A percentile compares a stretch with the other conserved stretches of the same genome.
Conservation (phyloP, 2,888 invertebrate genomes). For the Allolobophora icterica region DNA sequence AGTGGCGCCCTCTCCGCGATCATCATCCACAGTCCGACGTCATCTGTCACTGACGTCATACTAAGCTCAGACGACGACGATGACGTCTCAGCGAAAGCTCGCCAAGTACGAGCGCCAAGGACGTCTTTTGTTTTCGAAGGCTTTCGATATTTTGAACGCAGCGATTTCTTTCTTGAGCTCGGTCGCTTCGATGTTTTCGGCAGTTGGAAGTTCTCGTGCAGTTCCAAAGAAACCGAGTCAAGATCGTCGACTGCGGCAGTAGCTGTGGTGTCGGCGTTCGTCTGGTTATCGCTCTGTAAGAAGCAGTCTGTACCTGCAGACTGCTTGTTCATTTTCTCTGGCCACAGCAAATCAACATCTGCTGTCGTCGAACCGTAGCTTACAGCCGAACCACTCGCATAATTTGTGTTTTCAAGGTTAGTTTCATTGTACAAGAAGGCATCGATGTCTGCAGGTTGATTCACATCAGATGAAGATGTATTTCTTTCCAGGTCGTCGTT, state of each 20-base stretch:
- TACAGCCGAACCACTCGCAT: background rate
- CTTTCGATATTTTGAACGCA: background rate
- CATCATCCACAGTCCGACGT: background rate
- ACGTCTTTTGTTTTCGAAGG: background rate
- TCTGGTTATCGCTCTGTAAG: background rate
- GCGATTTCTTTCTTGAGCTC: background rate
- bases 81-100: background rate
- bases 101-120: background rate
- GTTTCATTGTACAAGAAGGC: too few species aligned
- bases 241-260: background rate
- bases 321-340: background rate
- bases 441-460: background rate
- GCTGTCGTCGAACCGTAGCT: background rate
- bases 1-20: constrained; percentile 15
- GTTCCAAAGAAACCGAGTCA: background rate
- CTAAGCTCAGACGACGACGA: background rate
- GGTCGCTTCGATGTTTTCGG: background rate
- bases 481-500: background rate
- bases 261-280: background rate
- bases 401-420: background rate
- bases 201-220: background rate
- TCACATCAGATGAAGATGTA: background rate
- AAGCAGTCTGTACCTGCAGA: background rate
- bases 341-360: background rate
- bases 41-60: background rate